A percentile compares a stretch with the other conserved stretches of the same genome.
Evolutionary conservation across 53 echinoderm and acorn worm species (phyloP).

Genomic region (Hippasteria phrygiana): DNA sequence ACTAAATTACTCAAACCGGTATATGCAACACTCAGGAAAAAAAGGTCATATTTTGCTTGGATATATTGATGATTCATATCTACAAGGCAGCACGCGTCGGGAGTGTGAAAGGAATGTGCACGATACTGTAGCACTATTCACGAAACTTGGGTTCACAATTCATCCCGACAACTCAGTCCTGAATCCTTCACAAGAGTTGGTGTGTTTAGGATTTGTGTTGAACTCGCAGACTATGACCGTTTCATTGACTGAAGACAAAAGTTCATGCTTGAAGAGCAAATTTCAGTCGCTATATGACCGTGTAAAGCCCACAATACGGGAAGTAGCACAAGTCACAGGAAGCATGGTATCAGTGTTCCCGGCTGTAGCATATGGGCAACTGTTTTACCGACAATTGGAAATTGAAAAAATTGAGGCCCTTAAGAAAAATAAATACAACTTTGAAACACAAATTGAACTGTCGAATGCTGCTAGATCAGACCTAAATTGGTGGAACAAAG

Average conservation of each 20-base stretch:
- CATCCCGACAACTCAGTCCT: conserved; percentile 50
- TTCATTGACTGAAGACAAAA: background rate
- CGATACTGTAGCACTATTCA: conserved; percentile 15
- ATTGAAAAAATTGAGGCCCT: background rate
- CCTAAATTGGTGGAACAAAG: conserved; percentile 33
- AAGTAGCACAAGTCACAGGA: conserved; percentile 22
- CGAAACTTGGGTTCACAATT: conserved; percentile 49
- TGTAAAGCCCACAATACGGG: background rate
- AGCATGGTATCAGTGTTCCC: conserved; percentile 10
- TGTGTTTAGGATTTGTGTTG: conserved; percentile 48
- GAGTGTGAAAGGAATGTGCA: conserved; percentile 13
- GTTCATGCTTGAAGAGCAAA: background rate
- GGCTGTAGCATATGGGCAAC: conserved; percentile 29
- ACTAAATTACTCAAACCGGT: conserved; percentile 73
- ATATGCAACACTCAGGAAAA: conserved; percentile 46
- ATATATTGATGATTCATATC: conserved; percentile 66
- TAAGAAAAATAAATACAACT: background rate
- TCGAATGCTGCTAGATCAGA: background rate
- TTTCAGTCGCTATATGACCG: background rate
- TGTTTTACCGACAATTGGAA: conserved; percentile 19
- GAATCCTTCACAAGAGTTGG: background rate
- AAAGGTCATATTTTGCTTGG: conserved; percentile 29
- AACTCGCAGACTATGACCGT: conserved; percentile 44
- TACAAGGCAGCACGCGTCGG: conserved; percentile 22
- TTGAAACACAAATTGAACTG: background rate